Conservation (phyloP, 2,113 vertebrate species). For the Corythoichthys haematopterus region DNA sequence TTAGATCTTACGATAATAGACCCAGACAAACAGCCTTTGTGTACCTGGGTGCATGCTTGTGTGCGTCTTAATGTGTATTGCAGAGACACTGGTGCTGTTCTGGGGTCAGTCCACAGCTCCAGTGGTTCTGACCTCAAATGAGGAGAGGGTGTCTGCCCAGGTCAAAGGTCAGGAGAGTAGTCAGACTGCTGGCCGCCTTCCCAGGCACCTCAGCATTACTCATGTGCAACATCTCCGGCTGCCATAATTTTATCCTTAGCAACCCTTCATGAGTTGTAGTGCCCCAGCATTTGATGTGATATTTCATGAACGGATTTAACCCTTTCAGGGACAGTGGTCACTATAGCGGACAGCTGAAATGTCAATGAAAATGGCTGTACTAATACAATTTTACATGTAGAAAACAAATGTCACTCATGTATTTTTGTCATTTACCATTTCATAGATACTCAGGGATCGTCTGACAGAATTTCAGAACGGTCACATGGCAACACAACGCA, state of each 20-base stretch:
- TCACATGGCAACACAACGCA: too few relatives aligned
- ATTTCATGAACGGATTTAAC: background rate
- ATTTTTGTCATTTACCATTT: too few relatives aligned
- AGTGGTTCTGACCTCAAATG: slow-evolving; percentile 64
- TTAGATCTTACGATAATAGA: slow-evolving; percentile 37
- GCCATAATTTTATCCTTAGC: background rate
- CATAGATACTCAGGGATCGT: too few relatives aligned
- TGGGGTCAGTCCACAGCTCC: slow-evolving; percentile 65
- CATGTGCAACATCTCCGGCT: slow-evolving; percentile 27
- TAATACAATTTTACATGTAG: too few relatives aligned
- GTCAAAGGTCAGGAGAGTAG: slow-evolving; percentile 66
- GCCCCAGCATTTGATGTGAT: background rate
- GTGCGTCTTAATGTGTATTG: background rate
- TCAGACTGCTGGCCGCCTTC: slow-evolving; percentile 71
- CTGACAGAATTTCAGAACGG: too few relatives aligned
- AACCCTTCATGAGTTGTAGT: too few relatives aligned
- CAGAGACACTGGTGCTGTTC: slow-evolving; percentile 26
- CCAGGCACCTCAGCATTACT: slow-evolving; percentile 47
- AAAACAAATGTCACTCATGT: too few relatives aligned
- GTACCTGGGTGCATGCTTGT: slow-evolving; percentile 20
- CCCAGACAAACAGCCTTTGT: slow-evolving; percentile 56
- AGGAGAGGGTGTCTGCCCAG: slow-evolving; percentile 53
- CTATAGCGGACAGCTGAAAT: too few relatives aligned
- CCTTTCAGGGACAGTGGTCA: background rate
- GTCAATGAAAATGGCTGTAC: too few relatives aligned